Evolutionary conservation across 2,888 invertebrate genomes (phyloP).

Genomic region (Acheta domesticus): DNA sequence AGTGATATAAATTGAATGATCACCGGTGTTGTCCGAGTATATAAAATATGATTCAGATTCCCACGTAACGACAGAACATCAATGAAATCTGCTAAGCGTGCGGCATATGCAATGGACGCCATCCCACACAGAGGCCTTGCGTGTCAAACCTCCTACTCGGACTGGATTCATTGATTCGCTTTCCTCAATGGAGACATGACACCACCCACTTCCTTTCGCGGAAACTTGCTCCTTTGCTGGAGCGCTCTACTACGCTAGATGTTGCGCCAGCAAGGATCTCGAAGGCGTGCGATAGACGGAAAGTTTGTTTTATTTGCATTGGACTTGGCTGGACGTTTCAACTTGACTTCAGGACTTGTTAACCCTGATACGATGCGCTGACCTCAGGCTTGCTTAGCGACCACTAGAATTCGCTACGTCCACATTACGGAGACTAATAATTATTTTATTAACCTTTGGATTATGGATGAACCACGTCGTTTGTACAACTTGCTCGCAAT

Average conservation of each 20-base stretch:
- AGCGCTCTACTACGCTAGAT: background rate
- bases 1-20: no score
- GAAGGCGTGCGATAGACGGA: background rate
- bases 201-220: conserved; percentile 5
- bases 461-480: background rate
- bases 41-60: background rate
- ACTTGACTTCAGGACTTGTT: background rate
- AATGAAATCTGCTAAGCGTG: background rate
- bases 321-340: background rate
- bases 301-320: background rate
- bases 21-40: no score
- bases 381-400: background rate
- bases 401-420: background rate
- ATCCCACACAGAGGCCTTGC: conserved; percentile 18
- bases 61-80: background rate
- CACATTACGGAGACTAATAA: background rate
- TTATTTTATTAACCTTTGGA: conserved; percentile 1
- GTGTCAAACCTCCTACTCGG: background rate
- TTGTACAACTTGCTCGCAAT: no score
- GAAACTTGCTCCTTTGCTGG: background rate
- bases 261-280: background rate
- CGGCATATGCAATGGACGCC: background rate
- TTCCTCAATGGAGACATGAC: background rate
- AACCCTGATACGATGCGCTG: conserved; percentile 2
- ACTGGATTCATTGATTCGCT: background rate